Conservation (phyloP, 1,140 invertebrate genomes). For the Nephila pilipes region DNA sequence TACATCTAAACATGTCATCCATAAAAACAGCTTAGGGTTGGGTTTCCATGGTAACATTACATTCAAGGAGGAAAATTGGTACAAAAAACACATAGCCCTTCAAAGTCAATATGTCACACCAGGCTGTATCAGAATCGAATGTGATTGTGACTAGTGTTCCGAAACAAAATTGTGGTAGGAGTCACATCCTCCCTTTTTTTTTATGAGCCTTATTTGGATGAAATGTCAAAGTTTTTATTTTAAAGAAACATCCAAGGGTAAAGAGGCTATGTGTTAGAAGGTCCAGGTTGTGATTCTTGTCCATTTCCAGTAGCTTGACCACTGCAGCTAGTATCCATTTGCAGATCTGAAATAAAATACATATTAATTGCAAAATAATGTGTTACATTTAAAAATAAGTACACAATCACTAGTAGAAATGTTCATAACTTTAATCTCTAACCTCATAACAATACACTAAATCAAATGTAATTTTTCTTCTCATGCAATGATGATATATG, state of each 20-base stretch:
- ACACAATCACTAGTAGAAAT: no score
- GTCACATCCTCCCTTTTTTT: neutral
- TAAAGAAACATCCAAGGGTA: neutral
- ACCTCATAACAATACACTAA: no score
- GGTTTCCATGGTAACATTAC: neutral
- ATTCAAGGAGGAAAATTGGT: neutral
- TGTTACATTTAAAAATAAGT: neutral
- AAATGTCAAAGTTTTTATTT: neutral
- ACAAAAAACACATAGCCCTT: slow-evolving; percentile 19
- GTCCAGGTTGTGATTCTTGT: neutral
- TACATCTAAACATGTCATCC: slow-evolving; percentile 18
- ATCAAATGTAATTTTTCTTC: no score
- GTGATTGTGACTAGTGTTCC: slow-evolving; percentile 44
- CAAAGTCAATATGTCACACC: neutral
- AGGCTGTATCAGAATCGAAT: neutral
- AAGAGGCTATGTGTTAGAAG: slow-evolving; percentile 59
- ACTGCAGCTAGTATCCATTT: slow-evolving; percentile 45
- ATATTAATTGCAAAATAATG: neutral
- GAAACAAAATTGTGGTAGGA: neutral
- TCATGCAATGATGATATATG: no score
- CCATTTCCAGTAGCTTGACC: slow-evolving; percentile 23
- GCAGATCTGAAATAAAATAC: slow-evolving; percentile 32
- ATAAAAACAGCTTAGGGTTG: slow-evolving; percentile 17
- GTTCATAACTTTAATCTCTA: no score
- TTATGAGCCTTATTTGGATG: slow-evolving; percentile 19